Base-by-base conservation (phyloP, 1,140 invertebrate genomes). In the Rhagoletis pomonella region DNA sequence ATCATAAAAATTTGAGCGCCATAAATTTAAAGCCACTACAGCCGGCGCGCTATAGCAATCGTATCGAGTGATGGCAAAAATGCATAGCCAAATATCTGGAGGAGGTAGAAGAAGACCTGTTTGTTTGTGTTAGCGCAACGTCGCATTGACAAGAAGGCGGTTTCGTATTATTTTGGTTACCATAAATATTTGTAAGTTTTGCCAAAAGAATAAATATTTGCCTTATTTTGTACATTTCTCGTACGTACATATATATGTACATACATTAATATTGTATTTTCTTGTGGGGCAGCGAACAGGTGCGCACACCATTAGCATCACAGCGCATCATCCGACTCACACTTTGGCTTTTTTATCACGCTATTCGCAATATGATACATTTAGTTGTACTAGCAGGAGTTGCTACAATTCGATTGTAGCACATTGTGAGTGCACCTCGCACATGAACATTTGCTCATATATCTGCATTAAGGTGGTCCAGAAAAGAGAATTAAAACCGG, bases 201-300 rank as follows among this genome's bases (percentile, higher is more conserved):
- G 69, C 42, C 69, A 73, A 73, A 73, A n/a, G 39, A 73, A 73
- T 73, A 73, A 73, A 73, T 73, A 73, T 73, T 73, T 73, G 17
- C 12, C 47, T 73, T 47, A 1, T 73, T 73, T 73, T 73, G 42
- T 73, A n/a, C 17, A 73, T 50, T 73, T 73, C 10, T 19, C 69
- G 12, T 73, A 47, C 9, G n/a, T 12, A 12, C 17, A 62, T n/a
- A 62, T 14, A 14, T 17, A 29, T 29, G 29, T 29, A 29, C 29
- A 29, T 29, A 29, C 29, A 29, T 29, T 29, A 69, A 69, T 67
- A 69, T 12, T 10, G 10, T 69, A 12, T 3, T 44, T 29, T 69
- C 12, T 69, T 19, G 19, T 39, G 12, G 39, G 7, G 14, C 65
- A 12, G 65, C 65, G 65, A 69, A 44, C 65, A 69, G 65, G 65